phyloP scores from a whole-genome alignment of 2,113 vertebrate genomes.

The Chrysemys picta region DNA sequence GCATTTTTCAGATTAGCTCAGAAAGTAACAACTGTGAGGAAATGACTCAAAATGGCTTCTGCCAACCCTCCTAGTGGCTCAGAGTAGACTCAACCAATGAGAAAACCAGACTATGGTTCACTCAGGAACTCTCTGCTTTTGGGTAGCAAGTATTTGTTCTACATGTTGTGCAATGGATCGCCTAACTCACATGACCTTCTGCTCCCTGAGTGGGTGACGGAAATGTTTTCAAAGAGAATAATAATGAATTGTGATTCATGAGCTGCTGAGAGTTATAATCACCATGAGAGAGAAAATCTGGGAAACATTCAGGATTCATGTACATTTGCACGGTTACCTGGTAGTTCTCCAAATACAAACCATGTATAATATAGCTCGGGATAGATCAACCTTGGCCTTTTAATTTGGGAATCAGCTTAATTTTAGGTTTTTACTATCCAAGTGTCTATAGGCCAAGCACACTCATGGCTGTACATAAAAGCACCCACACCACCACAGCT shows the following conservation, averaged over 20 bases:
- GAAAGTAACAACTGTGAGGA: not conserved
- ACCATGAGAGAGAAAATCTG: not conserved
- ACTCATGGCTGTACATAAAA: not conserved
- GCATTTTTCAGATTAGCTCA: not conserved
- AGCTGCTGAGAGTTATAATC: not conserved
- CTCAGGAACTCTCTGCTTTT: not conserved
- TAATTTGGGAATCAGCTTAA: not conserved
- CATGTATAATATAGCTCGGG: not conserved
- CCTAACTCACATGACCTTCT: not conserved
- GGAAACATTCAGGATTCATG: not conserved
- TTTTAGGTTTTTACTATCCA: not conserved
- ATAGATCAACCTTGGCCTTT: not conserved
- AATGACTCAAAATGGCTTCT: not conserved
- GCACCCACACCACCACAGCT: not conserved
- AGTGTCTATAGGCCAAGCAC: not conserved
- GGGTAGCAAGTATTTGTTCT: not conserved
- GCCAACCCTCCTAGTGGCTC: not conserved
- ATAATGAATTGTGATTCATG: not conserved
- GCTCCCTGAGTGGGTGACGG: not conserved
- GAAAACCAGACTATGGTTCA: not conserved
- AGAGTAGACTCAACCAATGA: not conserved
- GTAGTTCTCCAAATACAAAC: not conserved
- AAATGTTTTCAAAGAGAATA: not conserved
- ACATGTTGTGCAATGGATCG: accelerated
- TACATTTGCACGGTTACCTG: not conserved